Conservation (phyloP, 2,888 invertebrate species). For the Chelonus formosanus region DNA sequence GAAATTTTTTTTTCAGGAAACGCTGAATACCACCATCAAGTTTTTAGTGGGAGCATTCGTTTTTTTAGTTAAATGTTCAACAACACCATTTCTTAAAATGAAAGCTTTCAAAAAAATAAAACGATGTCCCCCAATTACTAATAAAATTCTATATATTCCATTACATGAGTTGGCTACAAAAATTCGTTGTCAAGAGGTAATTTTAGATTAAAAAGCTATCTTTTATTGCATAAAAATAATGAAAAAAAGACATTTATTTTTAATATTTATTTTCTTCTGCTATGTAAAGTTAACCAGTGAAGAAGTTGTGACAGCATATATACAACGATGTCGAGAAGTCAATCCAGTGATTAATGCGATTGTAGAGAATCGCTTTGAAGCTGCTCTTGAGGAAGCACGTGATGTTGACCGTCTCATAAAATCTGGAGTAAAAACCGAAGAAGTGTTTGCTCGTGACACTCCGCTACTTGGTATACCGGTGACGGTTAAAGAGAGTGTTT, state of each 20-base stretch:
- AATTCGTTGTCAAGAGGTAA: slow-evolving; percentile 78
- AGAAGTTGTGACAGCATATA: slow-evolving; percentile 70
- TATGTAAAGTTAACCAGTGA: slow-evolving; percentile 69
- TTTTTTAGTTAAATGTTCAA: slow-evolving; percentile 41
- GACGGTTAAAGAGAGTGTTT: slow-evolving; percentile 83
- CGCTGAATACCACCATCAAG: slow-evolving; percentile 34
- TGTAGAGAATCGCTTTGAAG: slow-evolving; percentile 72
- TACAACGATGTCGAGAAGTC: slow-evolving; percentile 73
- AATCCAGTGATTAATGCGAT: slow-evolving; percentile 76
- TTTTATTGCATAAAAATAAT: background rate
- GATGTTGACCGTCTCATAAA: slow-evolving; percentile 67
- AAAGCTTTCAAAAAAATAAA: slow-evolving; percentile 38
- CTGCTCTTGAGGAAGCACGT: slow-evolving; percentile 73
- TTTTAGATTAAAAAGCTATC: background rate
- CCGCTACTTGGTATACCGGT: slow-evolving; percentile 85
- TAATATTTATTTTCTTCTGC: background rate
- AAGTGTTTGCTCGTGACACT: slow-evolving; percentile 66
- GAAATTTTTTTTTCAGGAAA: slow-evolving; percentile 34
- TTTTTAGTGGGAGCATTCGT: slow-evolving; percentile 36
- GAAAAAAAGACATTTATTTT: background rate
- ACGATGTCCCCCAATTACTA: slow-evolving; percentile 70
- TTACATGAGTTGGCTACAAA: slow-evolving; percentile 75
- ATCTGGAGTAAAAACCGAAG: slow-evolving; percentile 49
- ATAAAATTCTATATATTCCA: slow-evolving; percentile 74
- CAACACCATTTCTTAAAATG: slow-evolving; percentile 42